Base-by-base conservation (phyloP, 2,888 invertebrate species). In the Drosophila silvestris region DNA sequence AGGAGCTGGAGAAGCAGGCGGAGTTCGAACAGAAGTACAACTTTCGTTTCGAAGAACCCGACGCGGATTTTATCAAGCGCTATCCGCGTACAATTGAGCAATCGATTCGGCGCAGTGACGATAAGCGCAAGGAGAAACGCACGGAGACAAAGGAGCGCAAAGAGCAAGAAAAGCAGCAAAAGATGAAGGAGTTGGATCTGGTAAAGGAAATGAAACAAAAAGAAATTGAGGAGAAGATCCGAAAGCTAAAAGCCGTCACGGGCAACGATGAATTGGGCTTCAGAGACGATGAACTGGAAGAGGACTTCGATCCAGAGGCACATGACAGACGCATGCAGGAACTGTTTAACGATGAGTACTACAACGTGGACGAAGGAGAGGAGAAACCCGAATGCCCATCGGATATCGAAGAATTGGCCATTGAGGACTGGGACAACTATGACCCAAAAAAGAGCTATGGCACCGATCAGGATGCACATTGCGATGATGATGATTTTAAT, bases 31-130 rank as follows among this genome's bases (percentile, higher is more conserved):
- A 97, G 54, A 98, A 99, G 81, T 99, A 97, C 93, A 99, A 99
- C 94, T 99, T 98, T 93, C 95, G 99, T 76, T 99, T 97, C 93
- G 99, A 99, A 93, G 99, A 99, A 93, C 99, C 98, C 0, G 99
- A 99, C 93, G 95, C 96, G 57, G 98, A 98, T 83, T 98, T 97
- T 93, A 96, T 97, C 26, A 98, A 98, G 94, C 95, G 97, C 14
- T 99, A 97, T 94, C 99, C 99, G 0, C 95, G 99, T 78, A 97
- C 97, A 0, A 95, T 99, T 92, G 96, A 96, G 72, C 96, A 96
- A 92, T 97, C 97, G 4, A 94, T 99, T 77, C 95, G 99, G 7
- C 95, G 95, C 37, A 96, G 96, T 72, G 97, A 98, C 92, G 96
- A 96, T 51, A 95, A 95, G 64, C 95, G 99, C 63, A 95, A 97